Evolutionary conservation across 2,113 vertebrate species (phyloP), one percentile per base, ranked within the genome.

Genomic region (Dunckerocampus dactyliophorus): DNA sequence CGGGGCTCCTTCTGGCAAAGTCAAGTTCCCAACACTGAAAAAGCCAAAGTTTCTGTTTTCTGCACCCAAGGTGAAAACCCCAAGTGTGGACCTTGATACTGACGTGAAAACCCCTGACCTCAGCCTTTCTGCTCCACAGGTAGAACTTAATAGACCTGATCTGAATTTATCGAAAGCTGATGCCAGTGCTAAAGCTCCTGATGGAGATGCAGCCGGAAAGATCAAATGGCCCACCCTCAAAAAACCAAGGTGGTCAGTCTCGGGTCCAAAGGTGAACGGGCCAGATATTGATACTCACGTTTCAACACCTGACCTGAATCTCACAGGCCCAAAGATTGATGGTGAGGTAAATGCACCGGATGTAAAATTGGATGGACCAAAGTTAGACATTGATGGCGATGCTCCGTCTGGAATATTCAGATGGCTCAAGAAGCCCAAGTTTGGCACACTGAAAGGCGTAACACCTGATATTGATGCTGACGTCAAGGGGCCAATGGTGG

Each of bases 191-290:
- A 76, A 76, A 12, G 14, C 42, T 22, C 84, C 84, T 24, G 61
- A 80, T 61, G 12, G 65, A 12, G 80, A 80, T 16, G 0, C 82
- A 17, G 79, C 85, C 62, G 67, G 71, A 47, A 89, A 89, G 39
- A 5, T 82, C 2, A 91, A 88, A 63, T 69, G 65, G 15, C 53
- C 71, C 43, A 84, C 65, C 53, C 3, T 89, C 10, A 90, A 85
- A 75, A 87, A 74, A 48, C 59, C 72, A 43, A 87, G 76, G 13
- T 67, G 53, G 60, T 56, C 75, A 34, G 0, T 69, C n/a, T 72
- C 82, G 15, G 49, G 52, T 63, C 67, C 77, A 5, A 87, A 82
- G 43, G 14, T 82, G 31, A 71, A 83, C 46, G 50, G 71, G 34
- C 80, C 72, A 49, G 76, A 87, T 56, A 0, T 87, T 6, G 73